These are phyloP conservation scores for Coptodon bakossiorum DNA, from an alignment of 2,113 vertebrate species.

Conservation along the genomic window DNA sequence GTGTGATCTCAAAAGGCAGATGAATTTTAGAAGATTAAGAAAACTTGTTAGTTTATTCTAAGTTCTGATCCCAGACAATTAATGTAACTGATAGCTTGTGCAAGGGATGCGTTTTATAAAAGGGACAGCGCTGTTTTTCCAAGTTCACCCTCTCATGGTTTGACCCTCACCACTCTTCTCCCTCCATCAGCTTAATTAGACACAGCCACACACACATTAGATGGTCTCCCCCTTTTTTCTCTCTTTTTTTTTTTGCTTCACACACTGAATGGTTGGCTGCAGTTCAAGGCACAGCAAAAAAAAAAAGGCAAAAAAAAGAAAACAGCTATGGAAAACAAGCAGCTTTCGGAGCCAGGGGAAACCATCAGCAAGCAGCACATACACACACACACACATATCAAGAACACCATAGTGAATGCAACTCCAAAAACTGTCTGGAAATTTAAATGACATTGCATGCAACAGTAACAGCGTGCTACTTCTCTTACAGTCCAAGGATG, in stretches of 20 bases:
- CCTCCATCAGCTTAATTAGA: slow-evolving; percentile 65
- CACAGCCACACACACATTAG: slow-evolving; percentile 65
- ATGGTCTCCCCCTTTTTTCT: not conserved
- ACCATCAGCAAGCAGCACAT: slow-evolving; percentile 26
- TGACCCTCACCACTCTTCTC: slow-evolving; percentile 31
- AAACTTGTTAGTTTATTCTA: not conserved
- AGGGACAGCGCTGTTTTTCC: slow-evolving; percentile 23
- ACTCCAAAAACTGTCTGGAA: not conserved
- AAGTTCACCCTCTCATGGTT: slow-evolving; percentile 32
- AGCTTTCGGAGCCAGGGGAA: slow-evolving; percentile 21
- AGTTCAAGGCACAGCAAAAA: slow-evolving; percentile 44
- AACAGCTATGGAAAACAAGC: slow-evolving; percentile 56
- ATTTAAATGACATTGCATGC: not conserved
- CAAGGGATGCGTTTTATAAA: not conserved
- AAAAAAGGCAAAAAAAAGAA: not conserved
- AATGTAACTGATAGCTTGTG: not conserved
- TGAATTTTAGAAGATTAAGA: not conserved
- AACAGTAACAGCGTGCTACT: not conserved
- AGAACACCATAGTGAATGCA: not conserved
- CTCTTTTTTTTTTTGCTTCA: not conserved
- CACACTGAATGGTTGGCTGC: slow-evolving; percentile 53
- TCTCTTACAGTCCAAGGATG: not conserved
- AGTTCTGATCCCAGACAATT: not conserved
- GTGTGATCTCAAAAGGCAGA: not conserved
- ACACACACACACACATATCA: not conserved